These are phyloP conservation scores for Plectropomus leopardus DNA, from an alignment of 2,113 vertebrate species.

Conservation along the genomic window DNA sequence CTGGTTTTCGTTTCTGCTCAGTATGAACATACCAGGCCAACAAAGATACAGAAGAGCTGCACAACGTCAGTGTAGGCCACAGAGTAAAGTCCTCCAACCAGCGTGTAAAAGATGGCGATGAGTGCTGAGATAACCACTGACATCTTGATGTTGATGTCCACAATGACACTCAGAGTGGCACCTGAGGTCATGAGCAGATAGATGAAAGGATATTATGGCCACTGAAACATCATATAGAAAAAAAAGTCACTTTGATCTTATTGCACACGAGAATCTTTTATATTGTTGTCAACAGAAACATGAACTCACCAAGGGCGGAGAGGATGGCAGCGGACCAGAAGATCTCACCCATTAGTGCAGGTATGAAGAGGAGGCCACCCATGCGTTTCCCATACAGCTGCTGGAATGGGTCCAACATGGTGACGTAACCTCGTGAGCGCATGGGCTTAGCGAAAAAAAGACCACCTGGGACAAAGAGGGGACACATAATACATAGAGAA, in stretches of 20 bases:
- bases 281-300: not conserved
- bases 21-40: constrained; percentile 91
- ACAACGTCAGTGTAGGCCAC: constrained; percentile 99
- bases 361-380: constrained; percentile 98
- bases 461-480: constrained; percentile 86
- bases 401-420: constrained; percentile 99
- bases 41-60: constrained; percentile 98
- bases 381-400: constrained; percentile 97
- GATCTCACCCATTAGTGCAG: constrained; percentile 98
- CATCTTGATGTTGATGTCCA: constrained; percentile 91
- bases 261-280: no score
- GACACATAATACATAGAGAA: not conserved
- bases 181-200: constrained; percentile 79
- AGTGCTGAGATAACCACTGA: constrained; percentile 95
- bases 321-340: constrained; percentile 99
- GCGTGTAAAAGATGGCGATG: constrained; percentile 95
- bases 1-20: not conserved
- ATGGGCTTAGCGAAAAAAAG: constrained; percentile 99
- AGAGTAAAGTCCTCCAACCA: constrained; percentile 96
- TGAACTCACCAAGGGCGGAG: constrained; percentile 92
- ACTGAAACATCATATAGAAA: not conserved
- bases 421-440: constrained; percentile 97
- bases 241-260: not conserved
- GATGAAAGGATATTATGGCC: not conserved
- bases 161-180: constrained; percentile 96